Conservation (phyloP, 2,797 vertebrate genomes). For the Craterocephalus amniculus region DNA sequence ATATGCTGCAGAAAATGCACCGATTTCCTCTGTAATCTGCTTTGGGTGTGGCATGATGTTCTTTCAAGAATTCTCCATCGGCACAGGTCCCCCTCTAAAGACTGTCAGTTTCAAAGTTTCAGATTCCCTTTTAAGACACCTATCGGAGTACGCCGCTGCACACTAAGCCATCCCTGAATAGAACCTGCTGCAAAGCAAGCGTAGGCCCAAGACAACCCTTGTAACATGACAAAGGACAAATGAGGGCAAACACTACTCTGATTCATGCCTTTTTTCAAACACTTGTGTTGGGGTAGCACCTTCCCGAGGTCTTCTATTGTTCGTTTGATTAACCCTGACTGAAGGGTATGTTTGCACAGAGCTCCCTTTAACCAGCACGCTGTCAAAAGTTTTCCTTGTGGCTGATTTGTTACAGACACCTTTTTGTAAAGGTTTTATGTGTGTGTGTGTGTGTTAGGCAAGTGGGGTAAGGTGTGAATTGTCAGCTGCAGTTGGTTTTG, state of each 20-base stretch:
- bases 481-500: conserved; percentile 21
- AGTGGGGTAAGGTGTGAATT: conserved; percentile 47
- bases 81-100: conserved; percentile 35
- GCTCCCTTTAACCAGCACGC: conserved; percentile 35
- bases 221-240: conserved; percentile 64
- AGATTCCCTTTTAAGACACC: conserved; percentile 45
- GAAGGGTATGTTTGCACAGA: conserved; percentile 61
- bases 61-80: conserved; percentile 46
- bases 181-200: conserved; percentile 37
- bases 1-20: background rate
- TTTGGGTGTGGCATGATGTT: conserved; percentile 40
- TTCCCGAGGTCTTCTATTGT: conserved; percentile 60
- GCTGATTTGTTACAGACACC: conserved; percentile 58
- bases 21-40: conserved; percentile 14
- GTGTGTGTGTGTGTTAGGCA: conserved; percentile 5
- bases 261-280: conserved; percentile 51
- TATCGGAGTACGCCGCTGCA: conserved; percentile 51
- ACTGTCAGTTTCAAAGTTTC: conserved; percentile 35
- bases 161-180: conserved; percentile 61
- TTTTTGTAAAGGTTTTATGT: no score
- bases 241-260: conserved; percentile 57
- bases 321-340: conserved; percentile 51
- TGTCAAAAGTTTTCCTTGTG: conserved; percentile 29
- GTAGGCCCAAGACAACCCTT: conserved; percentile 34
- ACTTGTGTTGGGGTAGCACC: conserved; percentile 37